Evolutionary conservation across 2,797 vertebrate species (phyloP).

Genomic region (Taeniopygia guttata): DNA sequence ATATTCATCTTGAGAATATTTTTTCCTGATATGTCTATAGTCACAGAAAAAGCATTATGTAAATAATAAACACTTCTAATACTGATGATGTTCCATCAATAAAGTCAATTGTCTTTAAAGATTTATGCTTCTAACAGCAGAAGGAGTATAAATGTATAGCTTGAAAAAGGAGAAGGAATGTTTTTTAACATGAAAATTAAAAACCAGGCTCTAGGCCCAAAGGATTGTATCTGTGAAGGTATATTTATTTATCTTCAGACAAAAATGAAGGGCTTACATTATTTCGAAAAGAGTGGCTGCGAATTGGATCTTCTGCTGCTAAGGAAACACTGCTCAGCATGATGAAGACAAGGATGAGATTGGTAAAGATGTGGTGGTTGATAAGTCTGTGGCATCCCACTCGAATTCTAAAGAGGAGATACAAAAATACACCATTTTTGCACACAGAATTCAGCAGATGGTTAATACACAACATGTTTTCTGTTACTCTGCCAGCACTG

Average conservation of each 20-base stretch:
- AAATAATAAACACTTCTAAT: not conserved
- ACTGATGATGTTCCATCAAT: not conserved
- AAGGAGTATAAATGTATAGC: not conserved
- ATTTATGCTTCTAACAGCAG: not conserved
- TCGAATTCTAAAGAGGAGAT: constrained; percentile 82
- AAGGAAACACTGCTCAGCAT: constrained; percentile 98
- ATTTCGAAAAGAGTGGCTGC: constrained; percentile 94
- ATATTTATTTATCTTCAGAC: not conserved
- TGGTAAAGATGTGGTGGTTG: constrained; percentile 98
- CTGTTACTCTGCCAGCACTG: not conserved
- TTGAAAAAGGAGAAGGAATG: not conserved
- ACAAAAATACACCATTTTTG: not conserved
- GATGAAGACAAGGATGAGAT: constrained; percentile 98
- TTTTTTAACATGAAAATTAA: not conserved
- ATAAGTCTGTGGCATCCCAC: constrained; percentile 96
- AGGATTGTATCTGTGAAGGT: not conserved
- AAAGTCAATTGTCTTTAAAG: not conserved
- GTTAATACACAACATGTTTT: not conserved
- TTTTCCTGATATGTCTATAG: not conserved
- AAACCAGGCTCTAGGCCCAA: not conserved
- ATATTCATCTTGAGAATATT: not conserved
- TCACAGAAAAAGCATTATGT: not conserved
- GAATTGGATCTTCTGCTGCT: constrained; percentile 96
- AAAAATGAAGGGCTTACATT: constrained; percentile 83
- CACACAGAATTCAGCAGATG: not conserved